Base-by-base conservation (phyloP, 2,113 vertebrate genomes). In the Alethe diademata region DNA sequence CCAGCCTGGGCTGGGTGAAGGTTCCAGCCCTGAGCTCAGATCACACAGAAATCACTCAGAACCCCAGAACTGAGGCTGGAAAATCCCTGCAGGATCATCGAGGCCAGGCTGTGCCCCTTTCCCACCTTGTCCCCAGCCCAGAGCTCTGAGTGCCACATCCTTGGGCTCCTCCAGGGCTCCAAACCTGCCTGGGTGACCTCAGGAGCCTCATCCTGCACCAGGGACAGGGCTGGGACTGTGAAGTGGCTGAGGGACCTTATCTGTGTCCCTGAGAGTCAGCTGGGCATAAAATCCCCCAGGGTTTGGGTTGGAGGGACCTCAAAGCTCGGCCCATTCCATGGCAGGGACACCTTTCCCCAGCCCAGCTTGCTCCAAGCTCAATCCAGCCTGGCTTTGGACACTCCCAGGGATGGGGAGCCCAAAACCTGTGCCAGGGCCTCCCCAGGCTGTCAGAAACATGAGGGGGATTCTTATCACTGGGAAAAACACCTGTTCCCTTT, bases 391-490 rank as follows among this genome's bases (percentile, higher is more conserved):
- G 9, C 35, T 36, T 61, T 2, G 79, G 15, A 9, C 51, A 5
- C 13, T 47, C 7, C 75, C 26, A 19, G 61, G 25, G 50, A 36
- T 15, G 76, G 33, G 33, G 25, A 31, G 4, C 19, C 33, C 33
- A 20, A 11, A 64, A 0, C 24, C 53, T n/a, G 5, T 58, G 14
- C 48, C 66, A 51, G 24, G 45, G 14, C n/a, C 29, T n/a, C 35
- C 1, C 35, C 24, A 12, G 36, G 35, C 75, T 48, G 43, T 9
- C 42, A 26, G n/a, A 62, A 65, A 15, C 0, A 1, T 6, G 1
- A 29, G 2, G 25, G 35, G 23, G 14, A 3, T n/a, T 80, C 71
- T 76, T 76, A 36, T 12, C 31, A 14, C 33, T 48, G 33, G 43
- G 20, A 12, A 50, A 73, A 61, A 51, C 17, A 7, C 25, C 12